Evolutionary conservation across 2,888 invertebrate genomes (phyloP), one percentile per base, ranked within the genome.

Genomic region (Eugnorisma glareosa): DNA sequence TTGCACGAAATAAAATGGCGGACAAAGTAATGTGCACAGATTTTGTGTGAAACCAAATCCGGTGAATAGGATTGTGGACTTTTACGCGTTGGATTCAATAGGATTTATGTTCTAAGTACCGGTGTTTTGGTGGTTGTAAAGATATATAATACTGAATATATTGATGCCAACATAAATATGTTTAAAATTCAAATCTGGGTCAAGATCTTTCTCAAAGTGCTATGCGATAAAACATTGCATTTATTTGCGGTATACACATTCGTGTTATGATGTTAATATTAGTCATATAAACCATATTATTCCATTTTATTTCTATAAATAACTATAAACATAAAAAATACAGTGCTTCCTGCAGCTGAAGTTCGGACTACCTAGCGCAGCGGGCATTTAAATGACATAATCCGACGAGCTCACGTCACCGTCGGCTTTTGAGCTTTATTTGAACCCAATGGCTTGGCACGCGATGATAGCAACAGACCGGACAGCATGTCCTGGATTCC

Each of bases 1-100:
- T 78, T 73, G 77, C 78, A n/a, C 15, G 35, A 67, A 75, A 82
- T 89, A 86, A 88, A 88, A 84, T 81, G 79, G 80, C 48, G 79
- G 80, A 80, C 83, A 79, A 74, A 83, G 82, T 79, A 87, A 82
- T 59, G 61, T 40, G 66, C 66, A 72, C 64, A 79, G 63, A 72
- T 74, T 79, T 82, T 75, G 67, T 51, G 59, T 72, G 51, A 67
- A 59, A 76, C 77, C 69, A 75, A 80, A 79, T 69, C 67, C 76
- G 28, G 63, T 72, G 59, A 85, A 80, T 81, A 45, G 86, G 48
- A 73, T 73, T 69, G 63, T 76, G 72, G 61, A 85, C 13, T 79
- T 87, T 83, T 69, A 82, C 69, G 80, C 24, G 37, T 51, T 43
- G 66, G 37, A 63, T 84, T 74, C 40, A 64, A 77, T 57, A 67